Percentiles rank a stretch among this genome's conserved stretches.
These are phyloP conservation scores for Turritopsis dohrnii DNA, from an alignment of 30 jellyfish, hydroid and myxozoan genomes.

Conservation along the genomic window DNA sequence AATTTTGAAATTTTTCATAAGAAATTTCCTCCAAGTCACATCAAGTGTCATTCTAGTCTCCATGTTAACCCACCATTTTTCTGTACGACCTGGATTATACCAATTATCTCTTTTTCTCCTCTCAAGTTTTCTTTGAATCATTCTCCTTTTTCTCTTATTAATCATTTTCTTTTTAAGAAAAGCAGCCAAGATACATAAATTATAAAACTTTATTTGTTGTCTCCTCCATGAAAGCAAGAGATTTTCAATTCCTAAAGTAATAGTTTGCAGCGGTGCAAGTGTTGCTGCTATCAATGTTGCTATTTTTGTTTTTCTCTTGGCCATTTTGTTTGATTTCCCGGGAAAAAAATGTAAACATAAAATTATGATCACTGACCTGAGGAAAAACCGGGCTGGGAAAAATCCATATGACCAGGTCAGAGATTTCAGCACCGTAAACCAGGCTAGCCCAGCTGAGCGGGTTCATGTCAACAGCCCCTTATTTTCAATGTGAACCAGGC, in stretches of 20 bases:
- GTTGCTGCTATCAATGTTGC: conserved; percentile 19
- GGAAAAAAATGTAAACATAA: neutral
- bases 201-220: conserved; percentile 14
- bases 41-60: conserved; percentile 1
- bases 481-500: too few species aligned
- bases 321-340: conserved; percentile 32
- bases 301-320: conserved; percentile 30
- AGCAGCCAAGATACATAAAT: neutral
- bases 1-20: conserved; percentile 9
- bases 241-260: conserved; percentile 19
- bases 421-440: neutral
- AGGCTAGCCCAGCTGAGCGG: too few species aligned
- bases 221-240: conserved; percentile 10
- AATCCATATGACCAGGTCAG: conserved; percentile 35
- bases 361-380: neutral
- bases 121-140: too few species aligned
- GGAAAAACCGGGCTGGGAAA: conserved; percentile 59
- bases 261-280: conserved; percentile 20
- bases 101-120: too few species aligned
- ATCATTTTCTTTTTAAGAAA: conserved; percentile 13
- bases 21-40: conserved; percentile 37
- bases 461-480: too few species aligned
- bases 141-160: conserved; percentile 20
- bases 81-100: conserved; percentile 37
- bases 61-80: conserved; percentile 46